Evolutionary conservation across 2,888 invertebrate species (phyloP).

Genomic region (Drosophila monieri): DNA sequence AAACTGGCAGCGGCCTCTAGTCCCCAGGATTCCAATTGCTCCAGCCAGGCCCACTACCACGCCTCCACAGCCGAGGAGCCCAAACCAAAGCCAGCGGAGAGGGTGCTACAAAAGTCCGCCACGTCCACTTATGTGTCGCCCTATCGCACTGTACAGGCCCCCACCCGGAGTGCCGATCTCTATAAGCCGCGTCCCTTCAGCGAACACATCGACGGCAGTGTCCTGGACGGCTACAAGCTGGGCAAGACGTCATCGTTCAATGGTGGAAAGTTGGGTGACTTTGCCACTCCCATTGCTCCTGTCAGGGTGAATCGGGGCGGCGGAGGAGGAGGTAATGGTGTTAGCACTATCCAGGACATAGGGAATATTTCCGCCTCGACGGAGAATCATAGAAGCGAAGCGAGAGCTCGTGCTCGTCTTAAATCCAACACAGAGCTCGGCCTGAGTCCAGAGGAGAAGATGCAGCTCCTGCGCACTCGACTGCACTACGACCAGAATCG

Average conservation of each 20-base stretch:
- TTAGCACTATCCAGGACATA: conserved; percentile 9
- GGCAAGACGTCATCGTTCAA: conserved; percentile 83
- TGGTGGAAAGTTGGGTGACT: conserved; percentile 55
- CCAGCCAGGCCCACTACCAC: conserved; percentile 83
- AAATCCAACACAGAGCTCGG: conserved; percentile 91
- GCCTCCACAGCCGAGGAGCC: conserved; percentile 72
- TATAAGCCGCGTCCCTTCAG: conserved; percentile 82
- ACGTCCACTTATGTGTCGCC: conserved; percentile 76
- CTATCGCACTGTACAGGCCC: conserved; percentile 64
- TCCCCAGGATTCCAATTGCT: conserved; percentile 77
- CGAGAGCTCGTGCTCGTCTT: conserved; percentile 87
- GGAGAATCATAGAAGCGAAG: conserved; percentile 87
- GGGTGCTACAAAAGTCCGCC: conserved; percentile 71
- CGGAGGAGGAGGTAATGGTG: conserved; percentile 10
- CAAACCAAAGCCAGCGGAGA: conserved; percentile 47
- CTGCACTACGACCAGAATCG: conserved; percentile 74
- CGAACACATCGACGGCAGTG: conserved; percentile 76
- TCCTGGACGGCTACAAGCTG: conserved; percentile 76
- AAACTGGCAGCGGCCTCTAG: conserved; percentile 79
- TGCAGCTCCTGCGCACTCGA: conserved; percentile 85
- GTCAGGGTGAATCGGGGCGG: conserved; percentile 43
- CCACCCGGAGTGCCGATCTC: conserved; percentile 52
- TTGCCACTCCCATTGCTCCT: conserved; percentile 51
- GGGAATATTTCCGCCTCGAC: conserved; percentile 80
- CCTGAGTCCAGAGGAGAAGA: conserved; percentile 88